Conservation (phyloP, 2,797 vertebrate genomes). For the Delichon dasypus region DNA sequence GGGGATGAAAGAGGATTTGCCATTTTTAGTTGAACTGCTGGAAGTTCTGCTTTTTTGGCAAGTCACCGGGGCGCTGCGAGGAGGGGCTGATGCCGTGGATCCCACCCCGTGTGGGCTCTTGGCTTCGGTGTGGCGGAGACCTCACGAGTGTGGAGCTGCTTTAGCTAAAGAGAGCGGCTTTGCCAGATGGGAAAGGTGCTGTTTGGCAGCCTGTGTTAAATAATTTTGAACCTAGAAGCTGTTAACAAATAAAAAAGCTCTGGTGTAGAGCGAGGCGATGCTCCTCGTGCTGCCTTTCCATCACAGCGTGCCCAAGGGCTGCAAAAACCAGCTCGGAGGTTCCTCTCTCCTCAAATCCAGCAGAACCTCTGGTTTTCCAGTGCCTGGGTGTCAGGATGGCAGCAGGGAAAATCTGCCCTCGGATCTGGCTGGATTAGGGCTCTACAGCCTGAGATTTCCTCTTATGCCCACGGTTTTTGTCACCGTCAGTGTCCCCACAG, state of each 20-base stretch:
- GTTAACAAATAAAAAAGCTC: not conserved
- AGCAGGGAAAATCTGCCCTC: not conserved
- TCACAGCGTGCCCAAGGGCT: accelerated
- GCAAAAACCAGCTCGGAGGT: not conserved
- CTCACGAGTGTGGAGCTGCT: not conserved
- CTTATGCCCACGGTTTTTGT: not conserved
- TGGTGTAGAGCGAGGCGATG: accelerated
- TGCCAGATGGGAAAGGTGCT: not conserved
- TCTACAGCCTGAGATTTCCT: not conserved
- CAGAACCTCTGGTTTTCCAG: not conserved
- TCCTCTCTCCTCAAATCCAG: not conserved
- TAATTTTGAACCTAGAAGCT: not conserved
- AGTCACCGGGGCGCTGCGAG: not conserved
- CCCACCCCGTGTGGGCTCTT: not conserved
- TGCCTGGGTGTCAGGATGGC: not conserved
- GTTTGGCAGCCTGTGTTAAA: not conserved
- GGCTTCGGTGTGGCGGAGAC: not conserved
- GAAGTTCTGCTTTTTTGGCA: constrained; percentile 28
- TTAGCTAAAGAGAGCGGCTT: not conserved
- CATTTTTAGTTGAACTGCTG: not conserved
- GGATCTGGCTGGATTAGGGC: not conserved
- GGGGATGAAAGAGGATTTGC: constrained; percentile 31
- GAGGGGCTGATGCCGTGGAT: not conserved
- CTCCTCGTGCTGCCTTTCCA: not conserved
- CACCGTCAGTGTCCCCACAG: not conserved